Evolutionary conservation across 2,888 invertebrate species (phyloP).

Genomic region (Julus scandinavius): DNA sequence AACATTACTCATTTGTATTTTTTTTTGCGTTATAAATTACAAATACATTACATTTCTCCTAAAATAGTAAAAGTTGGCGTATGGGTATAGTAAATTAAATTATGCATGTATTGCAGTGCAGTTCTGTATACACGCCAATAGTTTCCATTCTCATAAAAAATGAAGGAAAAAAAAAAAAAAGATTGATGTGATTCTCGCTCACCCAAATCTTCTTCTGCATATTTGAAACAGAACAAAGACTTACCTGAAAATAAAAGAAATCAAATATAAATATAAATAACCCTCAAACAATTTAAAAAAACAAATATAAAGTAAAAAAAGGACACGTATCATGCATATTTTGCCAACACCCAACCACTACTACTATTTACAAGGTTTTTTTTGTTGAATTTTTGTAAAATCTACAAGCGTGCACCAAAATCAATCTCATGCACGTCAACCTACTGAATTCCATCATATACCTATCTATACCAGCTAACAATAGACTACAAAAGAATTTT

Average conservation of each 20-base stretch:
- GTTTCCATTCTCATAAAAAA: too few species aligned
- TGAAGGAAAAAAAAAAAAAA: neutral
- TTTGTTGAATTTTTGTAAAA: neutral
- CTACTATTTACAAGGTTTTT: neutral
- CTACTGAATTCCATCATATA: neutral
- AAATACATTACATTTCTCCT: too few species aligned
- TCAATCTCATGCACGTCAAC: neutral
- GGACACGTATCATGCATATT: neutral
- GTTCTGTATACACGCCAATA: too few species aligned
- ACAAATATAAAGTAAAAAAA: neutral
- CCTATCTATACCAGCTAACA: neutral
- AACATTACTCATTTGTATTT: too few species aligned
- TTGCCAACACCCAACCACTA: neutral
- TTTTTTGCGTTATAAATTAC: too few species aligned
- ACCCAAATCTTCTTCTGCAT: neutral
- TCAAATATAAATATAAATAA: too few species aligned
- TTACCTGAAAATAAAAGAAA: neutral
- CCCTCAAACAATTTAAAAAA: neutral
- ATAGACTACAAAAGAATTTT: slow-evolving; percentile 27
- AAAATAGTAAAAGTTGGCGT: too few species aligned
- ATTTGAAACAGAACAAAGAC: neutral
- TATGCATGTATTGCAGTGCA: too few species aligned
- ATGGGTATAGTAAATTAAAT: too few species aligned
- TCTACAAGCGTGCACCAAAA: neutral
- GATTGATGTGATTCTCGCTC: neutral